These are phyloP conservation scores for Halcyon senegalensis DNA, from an alignment of 2,113 vertebrate genomes.

Conservation along the genomic window DNA sequence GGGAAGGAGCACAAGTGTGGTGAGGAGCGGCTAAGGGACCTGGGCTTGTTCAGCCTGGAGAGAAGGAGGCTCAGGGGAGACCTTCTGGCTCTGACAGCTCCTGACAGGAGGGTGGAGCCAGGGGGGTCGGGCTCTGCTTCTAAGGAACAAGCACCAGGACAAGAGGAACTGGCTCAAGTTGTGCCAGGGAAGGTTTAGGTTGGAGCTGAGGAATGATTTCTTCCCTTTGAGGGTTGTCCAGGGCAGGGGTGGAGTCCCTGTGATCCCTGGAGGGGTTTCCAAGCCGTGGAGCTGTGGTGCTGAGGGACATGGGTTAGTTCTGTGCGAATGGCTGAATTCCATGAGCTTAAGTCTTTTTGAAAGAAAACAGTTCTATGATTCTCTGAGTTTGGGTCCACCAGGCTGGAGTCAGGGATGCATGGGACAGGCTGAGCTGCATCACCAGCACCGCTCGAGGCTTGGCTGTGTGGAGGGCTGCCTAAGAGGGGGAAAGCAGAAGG, in stretches of 20 bases:
- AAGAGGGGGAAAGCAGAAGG: neutral
- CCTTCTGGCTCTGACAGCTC: too few species aligned
- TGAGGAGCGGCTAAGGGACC: neutral
- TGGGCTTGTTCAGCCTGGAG: neutral
- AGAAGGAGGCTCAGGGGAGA: neutral
- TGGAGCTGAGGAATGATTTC: neutral
- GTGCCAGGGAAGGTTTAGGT: neutral
- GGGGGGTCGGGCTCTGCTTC: too few species aligned
- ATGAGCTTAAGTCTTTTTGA: neutral
- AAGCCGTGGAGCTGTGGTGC: neutral
- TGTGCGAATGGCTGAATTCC: neutral
- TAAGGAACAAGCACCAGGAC: too few species aligned
- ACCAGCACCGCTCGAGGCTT: neutral
- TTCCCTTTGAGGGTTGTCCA: neutral
- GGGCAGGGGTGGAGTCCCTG: neutral
- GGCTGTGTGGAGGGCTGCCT: neutral
- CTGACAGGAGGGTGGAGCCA: too few species aligned
- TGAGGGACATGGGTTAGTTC: neutral
- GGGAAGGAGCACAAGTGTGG: neutral
- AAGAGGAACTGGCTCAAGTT: neutral
- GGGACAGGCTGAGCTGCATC: neutral
- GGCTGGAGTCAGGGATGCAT: neutral
- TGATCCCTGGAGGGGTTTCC: neutral
- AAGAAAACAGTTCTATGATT: neutral
- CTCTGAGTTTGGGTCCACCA: fast-evolving